Base-by-base conservation (phyloP, 2,888 invertebrate species). In the Physocephala rufipes region DNA sequence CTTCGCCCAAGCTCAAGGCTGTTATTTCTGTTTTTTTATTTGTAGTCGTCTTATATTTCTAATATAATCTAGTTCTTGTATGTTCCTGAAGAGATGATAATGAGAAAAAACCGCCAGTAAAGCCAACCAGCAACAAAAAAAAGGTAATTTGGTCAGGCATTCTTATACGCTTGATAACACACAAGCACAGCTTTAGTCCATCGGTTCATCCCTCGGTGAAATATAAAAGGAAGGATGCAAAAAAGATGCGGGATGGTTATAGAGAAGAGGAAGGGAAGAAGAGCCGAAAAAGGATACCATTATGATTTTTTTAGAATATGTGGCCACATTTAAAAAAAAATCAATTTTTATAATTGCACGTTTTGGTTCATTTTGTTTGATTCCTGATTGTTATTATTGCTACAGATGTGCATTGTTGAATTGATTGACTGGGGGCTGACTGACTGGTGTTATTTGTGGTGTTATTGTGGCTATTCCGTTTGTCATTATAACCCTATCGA, bases 151-250 rank as follows among this genome's bases (percentile, higher is more conserved):
- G 78, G 78, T 76, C 78, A 78, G 76, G 78, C 78, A 78, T 78
- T 78, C 78, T 76, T 77, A 78, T 78, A 76, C 78, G 78, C 78
- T 78, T 76, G 78, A 78, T 77, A 78, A 77, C 77, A 77, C 78
- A 78, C 77, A n/a, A n/a, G n/a, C 76, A 76, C 75, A 76, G 75
- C 75, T 77, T 73, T 74, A 67, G 59, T 21, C 66, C n/a, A 19
- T 36, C 19, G 21, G 2, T 24, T 24, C 58, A 16, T 36, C 36
- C 36, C 36, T 36, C 4, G 9, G 9, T 36, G 36, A 4, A 36
- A 36, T 36, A 36, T 9, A 4, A 9, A 36, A 36, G 9, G 4
- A 9, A 36, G 4, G 36, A 36, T 36, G 36, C 36, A 7, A 9
- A 36, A 36, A 36, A 36, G 36, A 36, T 7, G 36, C 4, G 9